Conservation (phyloP, 2,797 vertebrate species). For the Serranus cabrilla region DNA sequence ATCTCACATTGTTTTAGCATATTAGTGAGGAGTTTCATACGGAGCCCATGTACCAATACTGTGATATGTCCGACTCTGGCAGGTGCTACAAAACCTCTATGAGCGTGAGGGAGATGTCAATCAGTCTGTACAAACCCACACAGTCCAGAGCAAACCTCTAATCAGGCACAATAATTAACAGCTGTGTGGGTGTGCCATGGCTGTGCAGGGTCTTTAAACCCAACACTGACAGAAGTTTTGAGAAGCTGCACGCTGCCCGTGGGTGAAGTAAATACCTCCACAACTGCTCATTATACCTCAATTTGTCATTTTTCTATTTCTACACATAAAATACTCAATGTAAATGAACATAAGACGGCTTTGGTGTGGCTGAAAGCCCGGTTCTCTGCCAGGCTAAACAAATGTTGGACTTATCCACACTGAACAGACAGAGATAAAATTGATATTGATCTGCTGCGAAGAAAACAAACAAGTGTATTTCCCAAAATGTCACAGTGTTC, state of each 20-base stretch:
- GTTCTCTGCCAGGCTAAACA: constrained; percentile 3
- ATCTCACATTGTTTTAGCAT: too few relatives aligned
- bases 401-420: neutral
- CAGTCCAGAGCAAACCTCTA: constrained; percentile 20
- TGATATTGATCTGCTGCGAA: constrained; percentile 11
- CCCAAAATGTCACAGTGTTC: constrained; percentile 14
- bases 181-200: constrained; percentile 1
- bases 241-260: neutral
- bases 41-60: too few relatives aligned
- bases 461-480: constrained; percentile 26
- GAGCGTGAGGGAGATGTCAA: constrained; percentile 2
- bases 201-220: constrained; percentile 1
- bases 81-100: neutral
- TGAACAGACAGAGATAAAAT: neutral
- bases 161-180: constrained; percentile 42
- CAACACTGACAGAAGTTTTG: constrained; percentile 1
- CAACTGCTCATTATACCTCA: constrained; percentile 10
- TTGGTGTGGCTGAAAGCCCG: neutral
- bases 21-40: too few relatives aligned
- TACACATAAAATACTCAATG: neutral
- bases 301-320: neutral
- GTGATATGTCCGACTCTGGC: neutral
- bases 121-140: constrained; percentile 23
- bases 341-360: neutral
- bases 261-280: constrained; percentile 3